phyloP scores from a whole-genome alignment of 1,140 invertebrate species.

The Drosophila chauvacae region DNA sequence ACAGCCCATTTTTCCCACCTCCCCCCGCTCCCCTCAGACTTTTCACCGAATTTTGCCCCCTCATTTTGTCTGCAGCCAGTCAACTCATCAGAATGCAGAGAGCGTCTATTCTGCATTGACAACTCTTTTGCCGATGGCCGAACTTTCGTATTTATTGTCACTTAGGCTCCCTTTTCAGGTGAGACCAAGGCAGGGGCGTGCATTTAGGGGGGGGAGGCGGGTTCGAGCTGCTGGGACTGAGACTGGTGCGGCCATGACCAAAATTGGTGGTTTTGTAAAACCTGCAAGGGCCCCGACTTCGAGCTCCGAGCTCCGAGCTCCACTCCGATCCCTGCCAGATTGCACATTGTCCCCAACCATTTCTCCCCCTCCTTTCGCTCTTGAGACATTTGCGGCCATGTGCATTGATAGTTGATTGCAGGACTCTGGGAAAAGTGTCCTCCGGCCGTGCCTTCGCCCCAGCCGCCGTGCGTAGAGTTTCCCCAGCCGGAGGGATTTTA shows the following conservation, averaged over 20 bases:
- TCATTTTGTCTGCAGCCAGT: constrained; percentile 11
- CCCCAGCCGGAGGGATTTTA: constrained; percentile 75
- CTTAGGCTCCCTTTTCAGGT: constrained; percentile 27
- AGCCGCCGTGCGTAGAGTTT: constrained; percentile 33
- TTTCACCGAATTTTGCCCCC: not conserved
- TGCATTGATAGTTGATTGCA: constrained; percentile 79
- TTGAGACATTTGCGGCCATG: constrained; percentile 50
- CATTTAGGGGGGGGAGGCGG: not conserved
- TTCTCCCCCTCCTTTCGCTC: not conserved
- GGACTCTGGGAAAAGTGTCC: constrained; percentile 27
- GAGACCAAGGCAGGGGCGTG: constrained; percentile 5
- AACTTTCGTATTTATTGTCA: constrained; percentile 62
- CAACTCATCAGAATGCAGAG: constrained; percentile 53
- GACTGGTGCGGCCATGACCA: constrained; percentile 45
- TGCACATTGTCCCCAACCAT: constrained; percentile 35
- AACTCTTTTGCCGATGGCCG: constrained; percentile 55
- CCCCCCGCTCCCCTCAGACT: not conserved
- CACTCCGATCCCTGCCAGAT: constrained; percentile 35
- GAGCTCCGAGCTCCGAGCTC: not conserved
- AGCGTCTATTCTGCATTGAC: constrained; percentile 40
- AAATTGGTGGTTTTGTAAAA: constrained; percentile 82
- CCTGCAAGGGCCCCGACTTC: constrained; percentile 47
- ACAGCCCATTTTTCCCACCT: not conserved
- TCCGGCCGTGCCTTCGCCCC: not conserved
- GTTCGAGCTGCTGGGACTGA: not conserved